A percentile compares a stretch with the other conserved stretches of the same genome.
Conservation (phyloP, 2,888 invertebrate genomes). For the Pseudococcus viburni region DNA sequence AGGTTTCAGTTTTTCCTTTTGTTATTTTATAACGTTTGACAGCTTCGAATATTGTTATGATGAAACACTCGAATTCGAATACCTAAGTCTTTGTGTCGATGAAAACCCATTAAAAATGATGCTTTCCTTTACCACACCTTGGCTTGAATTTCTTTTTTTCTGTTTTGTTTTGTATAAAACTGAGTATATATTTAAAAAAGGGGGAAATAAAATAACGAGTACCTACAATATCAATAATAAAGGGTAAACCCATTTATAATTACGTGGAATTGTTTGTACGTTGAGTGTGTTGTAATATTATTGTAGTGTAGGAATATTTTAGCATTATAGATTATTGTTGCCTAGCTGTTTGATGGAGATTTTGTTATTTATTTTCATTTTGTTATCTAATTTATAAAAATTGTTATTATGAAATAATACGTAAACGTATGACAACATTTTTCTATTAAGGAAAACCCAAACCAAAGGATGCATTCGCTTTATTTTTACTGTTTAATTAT, state of each 20-base stretch:
- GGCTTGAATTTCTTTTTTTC: background rate
- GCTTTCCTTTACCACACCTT: background rate
- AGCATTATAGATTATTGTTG: slow-evolving; percentile 60
- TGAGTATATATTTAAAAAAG: background rate
- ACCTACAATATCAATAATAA: slow-evolving; percentile 47
- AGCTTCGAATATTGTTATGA: slow-evolving; percentile 17
- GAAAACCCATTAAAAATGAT: background rate
- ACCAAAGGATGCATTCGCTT: slow-evolving; percentile 61
- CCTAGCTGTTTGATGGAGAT: slow-evolving; percentile 63
- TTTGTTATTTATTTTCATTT: slow-evolving; percentile 65
- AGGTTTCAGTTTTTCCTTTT: slow-evolving; percentile 8
- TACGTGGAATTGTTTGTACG: slow-evolving; percentile 42
- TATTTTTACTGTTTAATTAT: slow-evolving; percentile 59
- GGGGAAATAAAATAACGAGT: background rate
- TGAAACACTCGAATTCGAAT: slow-evolving; percentile 1
- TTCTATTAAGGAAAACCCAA: slow-evolving; percentile 37
- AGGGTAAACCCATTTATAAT: slow-evolving; percentile 43
- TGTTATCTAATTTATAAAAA: slow-evolving; percentile 66
- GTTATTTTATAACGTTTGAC: slow-evolving; percentile 7
- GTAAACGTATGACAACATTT: slow-evolving; percentile 33
- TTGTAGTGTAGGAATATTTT: background rate
- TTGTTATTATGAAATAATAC: slow-evolving; percentile 54
- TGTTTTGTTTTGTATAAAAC: slow-evolving; percentile 15
- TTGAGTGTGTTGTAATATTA: slow-evolving; percentile 6
- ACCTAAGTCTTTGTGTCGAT: background rate